Evolutionary conservation across 2,113 vertebrate species (phyloP), one percentile per base, ranked within the genome.

Genomic region (Boulengeromyrus knoepffleri): DNA sequence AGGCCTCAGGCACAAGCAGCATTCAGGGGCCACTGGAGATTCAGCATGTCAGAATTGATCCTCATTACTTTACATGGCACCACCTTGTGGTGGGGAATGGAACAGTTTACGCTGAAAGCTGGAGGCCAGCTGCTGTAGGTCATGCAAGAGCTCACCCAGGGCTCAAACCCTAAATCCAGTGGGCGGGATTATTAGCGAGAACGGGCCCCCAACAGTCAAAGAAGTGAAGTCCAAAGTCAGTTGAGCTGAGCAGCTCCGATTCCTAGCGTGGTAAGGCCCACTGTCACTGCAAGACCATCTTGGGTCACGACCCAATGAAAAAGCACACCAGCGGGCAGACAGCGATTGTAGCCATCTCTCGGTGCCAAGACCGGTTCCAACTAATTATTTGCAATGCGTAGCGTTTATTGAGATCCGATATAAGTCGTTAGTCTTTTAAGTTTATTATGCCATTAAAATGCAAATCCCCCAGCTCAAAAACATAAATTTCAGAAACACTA

Each of bases 331-430:
- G 86, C 3, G 31, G 36, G 52, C 45, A n/a, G 45, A n/a, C n/a
- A 13, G 39, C 3, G 17, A 47, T 1, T 21, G 83, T 2, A 21
- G 42, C 10, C 83, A n/a, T 42, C 46, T 39, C 39, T 91, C 12
- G 9, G n/a, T 90, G 89, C 91, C 92, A 89, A 89, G 15, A 9
- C 31, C 92, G 90, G 93, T 45, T 83, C 89, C 90, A 91, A 92
- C 91, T 90, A 90, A 94, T 93, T 92, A 90, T 91, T 90, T 90
- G 46, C 92, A 90, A 95, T 92, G 93, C 92, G 91, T 93, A 36
- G 74, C 1, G 83, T 27, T 90, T 87, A 89, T 85, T 91, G 88
- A 87, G 91, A 92, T 92, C 92, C 91, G 91, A 62, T 90, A 90
- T 19, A 89, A 92, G 77, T 92, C 85, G 89, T 91, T 91, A 88